phyloP scores from a whole-genome alignment of 1,140 invertebrate species.

The Orchestia grillus region DNA sequence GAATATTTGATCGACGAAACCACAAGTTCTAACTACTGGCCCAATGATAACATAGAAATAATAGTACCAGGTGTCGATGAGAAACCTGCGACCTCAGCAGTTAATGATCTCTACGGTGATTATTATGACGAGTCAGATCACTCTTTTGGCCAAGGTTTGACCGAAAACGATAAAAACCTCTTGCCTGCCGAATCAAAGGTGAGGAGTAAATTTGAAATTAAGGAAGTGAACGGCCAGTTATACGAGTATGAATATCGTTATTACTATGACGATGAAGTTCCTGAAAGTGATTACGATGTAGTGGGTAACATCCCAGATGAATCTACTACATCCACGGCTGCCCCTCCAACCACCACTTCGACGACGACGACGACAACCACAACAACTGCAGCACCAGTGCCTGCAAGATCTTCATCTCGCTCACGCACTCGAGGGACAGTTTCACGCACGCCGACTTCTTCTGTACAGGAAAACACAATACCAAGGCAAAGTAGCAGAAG shows the following conservation, averaged over 20 bases:
- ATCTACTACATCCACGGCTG: background rate
- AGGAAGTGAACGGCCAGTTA: slow-evolving; percentile 66
- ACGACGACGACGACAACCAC: slow-evolving; percentile 57
- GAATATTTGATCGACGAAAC: slow-evolving; percentile 25
- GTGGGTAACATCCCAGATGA: slow-evolving; percentile 46
- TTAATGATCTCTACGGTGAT: slow-evolving; percentile 63
- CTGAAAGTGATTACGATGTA: slow-evolving; percentile 59
- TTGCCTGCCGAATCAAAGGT: slow-evolving; percentile 62
- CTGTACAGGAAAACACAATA: slow-evolving; percentile 21
- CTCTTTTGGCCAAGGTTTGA: slow-evolving; percentile 31
- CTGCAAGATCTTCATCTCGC: slow-evolving; percentile 49
- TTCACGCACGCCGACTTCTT: background rate
- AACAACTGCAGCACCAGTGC: slow-evolving; percentile 60
- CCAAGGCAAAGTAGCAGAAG: slow-evolving; percentile 17
- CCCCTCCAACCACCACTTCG: slow-evolving; percentile 59
- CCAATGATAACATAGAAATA: slow-evolving; percentile 52
- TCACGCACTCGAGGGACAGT: slow-evolving; percentile 30
- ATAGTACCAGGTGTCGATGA: slow-evolving; percentile 45
- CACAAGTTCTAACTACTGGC: background rate
- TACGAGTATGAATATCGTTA: slow-evolving; percentile 67
- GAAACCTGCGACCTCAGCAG: slow-evolving; percentile 42
- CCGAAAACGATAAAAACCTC: slow-evolving; percentile 60
- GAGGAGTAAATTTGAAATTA: slow-evolving; percentile 66
- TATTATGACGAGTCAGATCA: slow-evolving; percentile 62
- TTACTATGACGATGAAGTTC: slow-evolving; percentile 66